Base-by-base conservation (phyloP, 2,113 vertebrate species). In the Castor canadensis region DNA sequence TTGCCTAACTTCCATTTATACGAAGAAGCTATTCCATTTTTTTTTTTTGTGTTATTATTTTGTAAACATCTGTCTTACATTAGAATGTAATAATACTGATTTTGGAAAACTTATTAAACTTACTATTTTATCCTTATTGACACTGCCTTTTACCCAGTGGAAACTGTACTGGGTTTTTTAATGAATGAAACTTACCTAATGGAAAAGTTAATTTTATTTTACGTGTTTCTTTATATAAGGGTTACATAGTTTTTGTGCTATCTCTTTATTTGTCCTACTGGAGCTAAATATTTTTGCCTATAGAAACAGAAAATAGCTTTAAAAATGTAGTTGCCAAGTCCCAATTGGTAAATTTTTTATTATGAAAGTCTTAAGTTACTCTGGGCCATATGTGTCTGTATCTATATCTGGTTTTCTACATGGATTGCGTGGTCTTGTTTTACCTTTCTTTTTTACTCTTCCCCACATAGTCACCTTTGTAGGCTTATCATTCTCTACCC, bases 121-220 rank as follows among this genome's bases (percentile, higher is more conserved):
- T 7, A 54, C 93, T 32, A 80, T 52, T 67, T 93, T 87, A 77
- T 72, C 9, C 35, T 86, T 54, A 83, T n/a, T 85, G 69, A 40
- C 26, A 62, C 43, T 83, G 9, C n/a, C 28, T 96, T 93, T 47
- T 79, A 52, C 1, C 87, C 16, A 83, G 20, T 80, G 87, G 81
- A 94, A 87, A 79, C 60, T 66, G 5, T 72, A 54, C 91, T 79
- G 5, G n/a, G 71, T 84, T 67, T 97, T 54, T 89, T 92, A 89
- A 75, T 92, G 17, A 92, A 28, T 95, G 40, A 91, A 85, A 82
- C 60, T 90, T 80, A 77, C 13, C 24, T 67, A 43, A 13, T 87
- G 2, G 64, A 87, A 83, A 83, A 85, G 15, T 84, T 93, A 75
- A n/a, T 72, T 73, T 64, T 35, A 72, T 52, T 90, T 92, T 93